Evolutionary conservation across 2,113 vertebrate genomes (phyloP).

Genomic region (Indicator indicator): DNA sequence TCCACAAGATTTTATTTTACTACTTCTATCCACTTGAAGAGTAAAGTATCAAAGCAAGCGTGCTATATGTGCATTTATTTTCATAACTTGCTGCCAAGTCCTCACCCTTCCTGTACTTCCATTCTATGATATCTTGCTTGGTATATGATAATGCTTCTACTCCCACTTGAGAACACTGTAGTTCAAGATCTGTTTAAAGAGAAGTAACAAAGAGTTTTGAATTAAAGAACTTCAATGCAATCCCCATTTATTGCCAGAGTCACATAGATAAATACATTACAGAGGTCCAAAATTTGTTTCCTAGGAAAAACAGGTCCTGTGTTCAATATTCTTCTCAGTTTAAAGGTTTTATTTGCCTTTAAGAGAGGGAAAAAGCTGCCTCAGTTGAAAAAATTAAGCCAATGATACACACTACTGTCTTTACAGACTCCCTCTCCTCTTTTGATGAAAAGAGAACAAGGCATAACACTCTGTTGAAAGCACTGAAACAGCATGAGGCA

Average conservation of each 20-base stretch:
- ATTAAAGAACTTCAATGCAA: neutral
- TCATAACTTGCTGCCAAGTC: neutral
- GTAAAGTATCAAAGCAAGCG: neutral
- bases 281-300: neutral
- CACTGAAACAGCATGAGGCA: neutral
- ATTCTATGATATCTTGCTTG: neutral
- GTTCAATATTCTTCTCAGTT: neutral
- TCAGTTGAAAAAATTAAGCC: neutral
- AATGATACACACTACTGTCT: neutral
- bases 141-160: neutral
- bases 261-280: rapidly evolving
- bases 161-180: neutral
- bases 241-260: neutral
- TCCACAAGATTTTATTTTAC: neutral
- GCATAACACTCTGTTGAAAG: neutral
- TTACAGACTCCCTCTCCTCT: neutral
- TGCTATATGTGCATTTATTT: neutral
- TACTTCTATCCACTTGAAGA: neutral
- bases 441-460: neutral
- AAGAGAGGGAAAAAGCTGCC: conserved; percentile 23
- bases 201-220: neutral
- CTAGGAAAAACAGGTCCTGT: neutral
- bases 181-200: neutral
- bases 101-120: neutral
- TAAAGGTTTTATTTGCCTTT: conserved; percentile 31